Evolutionary conservation across 2,797 vertebrate genomes (phyloP).

Genomic region (Falco cherrug): DNA sequence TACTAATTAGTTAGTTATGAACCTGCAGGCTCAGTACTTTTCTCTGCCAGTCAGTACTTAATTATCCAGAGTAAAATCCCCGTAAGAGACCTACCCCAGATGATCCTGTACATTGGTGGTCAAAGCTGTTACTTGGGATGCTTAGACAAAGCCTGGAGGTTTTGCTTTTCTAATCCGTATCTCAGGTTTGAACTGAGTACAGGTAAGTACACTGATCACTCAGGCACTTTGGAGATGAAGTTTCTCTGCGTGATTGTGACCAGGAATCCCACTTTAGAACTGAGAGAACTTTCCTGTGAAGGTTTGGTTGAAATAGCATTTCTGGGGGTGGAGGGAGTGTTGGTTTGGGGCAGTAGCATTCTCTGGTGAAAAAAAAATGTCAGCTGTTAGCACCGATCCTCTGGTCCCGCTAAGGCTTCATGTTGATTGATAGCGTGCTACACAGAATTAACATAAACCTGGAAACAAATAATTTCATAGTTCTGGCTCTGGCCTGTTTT

Average conservation of each 20-base stretch:
- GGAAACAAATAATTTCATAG: neutral
- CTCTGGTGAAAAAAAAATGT: neutral
- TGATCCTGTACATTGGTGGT: neutral
- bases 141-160: neutral
- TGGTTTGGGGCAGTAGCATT: neutral
- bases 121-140: neutral
- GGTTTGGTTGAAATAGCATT: neutral
- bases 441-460: neutral
- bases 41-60: neutral
- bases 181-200: neutral
- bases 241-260: neutral
- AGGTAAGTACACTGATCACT: neutral
- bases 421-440: neutral
- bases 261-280: neutral
- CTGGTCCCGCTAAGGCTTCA: neutral
- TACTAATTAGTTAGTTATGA: neutral
- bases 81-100: neutral
- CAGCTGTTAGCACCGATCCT: neutral
- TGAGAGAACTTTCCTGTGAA: neutral
- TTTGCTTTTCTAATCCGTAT: neutral
- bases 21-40: neutral
- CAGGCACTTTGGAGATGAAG: rapidly evolving
- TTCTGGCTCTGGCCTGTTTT: neutral
- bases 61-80: neutral
- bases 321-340: neutral